A percentile compares a stretch with the other conserved stretches of the same genome.
Conservation (phyloP, 1,140 invertebrate species). For the Aphaenogaster ashmeadi region DNA sequence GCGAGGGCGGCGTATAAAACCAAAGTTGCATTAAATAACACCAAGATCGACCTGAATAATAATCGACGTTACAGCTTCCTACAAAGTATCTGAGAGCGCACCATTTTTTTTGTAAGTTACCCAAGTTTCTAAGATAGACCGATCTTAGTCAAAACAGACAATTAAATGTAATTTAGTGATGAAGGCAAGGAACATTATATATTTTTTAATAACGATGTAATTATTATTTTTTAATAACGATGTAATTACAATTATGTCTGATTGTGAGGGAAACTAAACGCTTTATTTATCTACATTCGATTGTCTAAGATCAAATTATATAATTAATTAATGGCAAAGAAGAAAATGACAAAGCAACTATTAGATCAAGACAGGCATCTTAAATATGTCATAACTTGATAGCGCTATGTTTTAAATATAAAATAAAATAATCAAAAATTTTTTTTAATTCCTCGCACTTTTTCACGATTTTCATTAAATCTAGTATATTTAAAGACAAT, state of each 20-base stretch:
- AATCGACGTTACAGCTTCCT: background rate
- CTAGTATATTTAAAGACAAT: background rate
- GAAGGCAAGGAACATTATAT: background rate
- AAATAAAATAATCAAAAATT: background rate
- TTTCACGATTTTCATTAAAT: slow-evolving; percentile 1
- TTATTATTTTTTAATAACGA: background rate
- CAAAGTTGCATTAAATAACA: slow-evolving; percentile 9
- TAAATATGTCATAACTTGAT: background rate
- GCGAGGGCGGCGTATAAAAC: slow-evolving; percentile 14
- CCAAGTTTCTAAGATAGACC: background rate
- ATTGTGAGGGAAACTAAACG: background rate
- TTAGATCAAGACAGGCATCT: background rate
- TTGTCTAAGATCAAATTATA: background rate
- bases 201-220: background rate
- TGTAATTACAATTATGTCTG: background rate
- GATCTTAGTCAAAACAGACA: background rate
- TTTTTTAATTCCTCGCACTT: background rate
- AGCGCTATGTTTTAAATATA: background rate
- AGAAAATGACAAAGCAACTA: background rate
- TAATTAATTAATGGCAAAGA: background rate
- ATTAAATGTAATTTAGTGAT: background rate
- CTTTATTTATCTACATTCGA: background rate
- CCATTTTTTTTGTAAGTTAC: background rate
- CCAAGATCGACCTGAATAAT: slow-evolving; percentile 8
- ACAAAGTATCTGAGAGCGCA: background rate